Base-by-base conservation (phyloP, 2,888 invertebrate species). In the Meloe dianella region DNA sequence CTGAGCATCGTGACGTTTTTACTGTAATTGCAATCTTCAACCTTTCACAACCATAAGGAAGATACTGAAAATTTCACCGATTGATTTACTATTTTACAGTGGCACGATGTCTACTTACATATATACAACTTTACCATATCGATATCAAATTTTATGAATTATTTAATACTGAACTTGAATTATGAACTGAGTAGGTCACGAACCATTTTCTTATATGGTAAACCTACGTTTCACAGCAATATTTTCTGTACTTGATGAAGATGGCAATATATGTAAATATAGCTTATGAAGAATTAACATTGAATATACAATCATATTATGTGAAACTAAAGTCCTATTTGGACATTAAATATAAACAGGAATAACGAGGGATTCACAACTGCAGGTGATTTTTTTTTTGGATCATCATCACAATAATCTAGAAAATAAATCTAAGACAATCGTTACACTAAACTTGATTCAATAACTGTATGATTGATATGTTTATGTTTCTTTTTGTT, bases 61-160 rank as follows among this genome's bases (percentile, higher is more conserved):
- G 58, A 61, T 24, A 30, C 41, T 61, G 61, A 61, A 51, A 61
- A 51, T 51, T 47, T 61, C 38, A 29, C 62, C 38, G 61, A 47
- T 61, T 72, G 69, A 70, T 72, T 72, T 72, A 70, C 68, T 69
- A 69, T 66, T 61, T 63, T 54, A 41, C 59, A 59, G 56, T 62
- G 68, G 64, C 70, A 72, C 68, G 67, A 68, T 64, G 57, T 64
- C 54, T 54, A 24, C 22, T 54, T 54, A 54, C 47, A 41, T 54
- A 54, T 54, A 61, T 63, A 66, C 61, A 64, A 59, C 65, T 71
- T 73, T 71, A 71, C 68, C 72, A 67, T 66, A 68, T 63, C 58
- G 63, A 69, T 66, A 63, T 67, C 70, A 72, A 70, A 72, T 73
- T 74, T 73, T 73, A 74, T 74, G 74, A 74, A 74, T 74, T 74